These are phyloP conservation scores for Aplocera efformata DNA, from an alignment of 2,888 invertebrate genomes.

Conservation along the genomic window DNA sequence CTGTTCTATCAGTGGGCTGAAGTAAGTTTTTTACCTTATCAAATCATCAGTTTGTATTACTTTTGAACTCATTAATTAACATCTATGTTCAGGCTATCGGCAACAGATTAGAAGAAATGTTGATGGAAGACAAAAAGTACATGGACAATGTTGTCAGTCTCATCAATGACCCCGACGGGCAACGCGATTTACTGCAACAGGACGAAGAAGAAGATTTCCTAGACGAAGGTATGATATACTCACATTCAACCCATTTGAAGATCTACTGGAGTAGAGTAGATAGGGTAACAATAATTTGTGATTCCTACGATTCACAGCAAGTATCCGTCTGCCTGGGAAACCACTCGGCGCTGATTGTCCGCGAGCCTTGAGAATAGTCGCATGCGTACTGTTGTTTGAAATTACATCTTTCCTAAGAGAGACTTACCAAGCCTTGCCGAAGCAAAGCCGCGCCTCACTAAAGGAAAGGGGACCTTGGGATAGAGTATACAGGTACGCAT, in stretches of 20 bases:
- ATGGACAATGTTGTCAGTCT: constrained; percentile 84
- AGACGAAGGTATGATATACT: constrained; percentile 87
- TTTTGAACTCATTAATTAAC: not conserved
- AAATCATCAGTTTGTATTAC: too few species aligned
- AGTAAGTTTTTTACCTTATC: constrained; percentile 62
- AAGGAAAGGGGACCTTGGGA: constrained; percentile 93
- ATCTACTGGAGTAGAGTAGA: too few species aligned
- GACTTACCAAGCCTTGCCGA: constrained; percentile 93
- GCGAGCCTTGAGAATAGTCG: constrained; percentile 92
- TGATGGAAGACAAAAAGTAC: constrained; percentile 89
- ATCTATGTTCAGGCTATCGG: constrained; percentile 83
- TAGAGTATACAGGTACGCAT: constrained; percentile 84
- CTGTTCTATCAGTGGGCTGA: constrained; percentile 99
- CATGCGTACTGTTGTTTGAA: constrained; percentile 96
- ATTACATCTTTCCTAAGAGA: constrained; percentile 98
- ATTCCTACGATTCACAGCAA: constrained; percentile 68
- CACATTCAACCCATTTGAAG: too few species aligned
- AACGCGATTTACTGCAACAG: constrained; percentile 88
- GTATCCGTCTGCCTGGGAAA: constrained; percentile 81
- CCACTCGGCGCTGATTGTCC: constrained; percentile 91
- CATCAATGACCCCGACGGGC: constrained; percentile 88
- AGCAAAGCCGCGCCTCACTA: constrained; percentile 84
- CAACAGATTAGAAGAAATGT: constrained; percentile 93
- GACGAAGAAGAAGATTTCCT: constrained; percentile 98
- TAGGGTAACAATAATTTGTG: constrained; percentile 14